phyloP scores from a whole-genome alignment of 2,797 vertebrate genomes.

The Mareca strepera region DNA sequence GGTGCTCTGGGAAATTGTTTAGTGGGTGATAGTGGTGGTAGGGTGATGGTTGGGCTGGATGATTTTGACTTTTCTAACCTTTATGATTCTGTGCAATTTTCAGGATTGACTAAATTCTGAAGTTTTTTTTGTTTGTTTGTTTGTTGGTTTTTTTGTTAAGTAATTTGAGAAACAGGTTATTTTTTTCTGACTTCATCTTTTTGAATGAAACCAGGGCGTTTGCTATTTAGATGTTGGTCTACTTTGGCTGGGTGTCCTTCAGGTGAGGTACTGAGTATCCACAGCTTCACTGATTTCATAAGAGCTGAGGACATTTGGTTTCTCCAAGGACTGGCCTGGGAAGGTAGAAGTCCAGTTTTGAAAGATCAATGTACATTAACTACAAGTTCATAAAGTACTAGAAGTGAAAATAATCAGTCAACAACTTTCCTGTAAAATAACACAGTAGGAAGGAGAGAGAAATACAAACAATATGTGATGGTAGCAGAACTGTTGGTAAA shows the following conservation, averaged over 20 bases:
- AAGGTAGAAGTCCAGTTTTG: slow-evolving; percentile 10
- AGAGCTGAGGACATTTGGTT: not conserved
- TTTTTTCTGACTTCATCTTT: not conserved
- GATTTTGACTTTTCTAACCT: no score
- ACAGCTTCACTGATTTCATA: not conserved
- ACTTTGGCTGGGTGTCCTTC: not conserved
- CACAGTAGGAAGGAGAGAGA: not conserved
- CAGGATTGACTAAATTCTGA: not conserved
- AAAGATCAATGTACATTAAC: not conserved
- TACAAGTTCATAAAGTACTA: not conserved
- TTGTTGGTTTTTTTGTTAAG: not conserved
- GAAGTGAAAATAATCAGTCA: not conserved
- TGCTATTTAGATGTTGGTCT: not conserved
- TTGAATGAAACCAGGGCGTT: not conserved
- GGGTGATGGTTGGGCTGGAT: no score
- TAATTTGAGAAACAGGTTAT: not conserved
- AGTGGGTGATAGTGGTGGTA: no score
- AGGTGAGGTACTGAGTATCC: not conserved
- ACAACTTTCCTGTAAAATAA: not conserved
- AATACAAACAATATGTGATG: not conserved
- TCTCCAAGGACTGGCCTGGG: not conserved
- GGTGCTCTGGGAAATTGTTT: no score
- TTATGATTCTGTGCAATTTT: not conserved
- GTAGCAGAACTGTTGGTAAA: not conserved
- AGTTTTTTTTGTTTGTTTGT: not conserved